These are phyloP conservation scores for Dasysyrphus albostriatus DNA, from an alignment of 2,888 invertebrate species.

Conservation along the genomic window DNA sequence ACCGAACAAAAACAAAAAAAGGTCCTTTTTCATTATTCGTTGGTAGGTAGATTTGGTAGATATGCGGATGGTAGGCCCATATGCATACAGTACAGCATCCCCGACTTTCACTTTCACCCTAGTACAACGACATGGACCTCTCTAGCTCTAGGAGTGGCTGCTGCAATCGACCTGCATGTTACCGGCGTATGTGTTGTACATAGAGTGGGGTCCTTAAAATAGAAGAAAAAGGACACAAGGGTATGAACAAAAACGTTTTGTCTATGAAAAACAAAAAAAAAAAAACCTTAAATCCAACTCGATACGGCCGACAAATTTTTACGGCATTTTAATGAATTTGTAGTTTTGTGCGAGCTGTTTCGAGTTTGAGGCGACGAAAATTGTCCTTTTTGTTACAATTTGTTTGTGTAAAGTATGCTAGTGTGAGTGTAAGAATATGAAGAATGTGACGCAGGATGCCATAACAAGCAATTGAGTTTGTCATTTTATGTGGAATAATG, in stretches of 20 bases:
- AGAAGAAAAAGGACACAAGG: slow-evolving; percentile 54
- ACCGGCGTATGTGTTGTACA: slow-evolving; percentile 16
- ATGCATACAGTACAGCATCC: slow-evolving; percentile 55
- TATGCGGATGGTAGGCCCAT: slow-evolving; percentile 10
- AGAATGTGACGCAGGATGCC: slow-evolving; percentile 77
- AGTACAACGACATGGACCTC: slow-evolving; percentile 45
- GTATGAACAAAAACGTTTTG: slow-evolving; percentile 41
- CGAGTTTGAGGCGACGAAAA: slow-evolving; percentile 63
- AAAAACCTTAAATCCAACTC: slow-evolving; percentile 49
- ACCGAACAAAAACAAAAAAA: slow-evolving; percentile 49
- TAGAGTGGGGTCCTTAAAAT: slow-evolving; percentile 56
- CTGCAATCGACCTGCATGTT: slow-evolving; percentile 65
- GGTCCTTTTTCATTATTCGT: slow-evolving; percentile 34
- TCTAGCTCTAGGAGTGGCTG: slow-evolving; percentile 63
- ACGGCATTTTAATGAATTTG: slow-evolving; percentile 78
- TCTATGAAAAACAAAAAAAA: slow-evolving; percentile 10
- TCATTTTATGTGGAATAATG: slow-evolving; percentile 55
- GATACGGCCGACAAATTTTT: slow-evolving; percentile 77
- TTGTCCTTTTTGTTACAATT: slow-evolving; percentile 53
- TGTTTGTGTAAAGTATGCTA: not conserved
- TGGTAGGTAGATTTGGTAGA: slow-evolving; percentile 24
- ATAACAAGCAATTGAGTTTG: slow-evolving; percentile 77
- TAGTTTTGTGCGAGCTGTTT: slow-evolving; percentile 60
- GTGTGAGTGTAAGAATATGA: slow-evolving; percentile 68
- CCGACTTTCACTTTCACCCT: slow-evolving; percentile 74